Base-by-base conservation (phyloP, 2,113 vertebrate species). In the Macaca mulatta region DNA sequence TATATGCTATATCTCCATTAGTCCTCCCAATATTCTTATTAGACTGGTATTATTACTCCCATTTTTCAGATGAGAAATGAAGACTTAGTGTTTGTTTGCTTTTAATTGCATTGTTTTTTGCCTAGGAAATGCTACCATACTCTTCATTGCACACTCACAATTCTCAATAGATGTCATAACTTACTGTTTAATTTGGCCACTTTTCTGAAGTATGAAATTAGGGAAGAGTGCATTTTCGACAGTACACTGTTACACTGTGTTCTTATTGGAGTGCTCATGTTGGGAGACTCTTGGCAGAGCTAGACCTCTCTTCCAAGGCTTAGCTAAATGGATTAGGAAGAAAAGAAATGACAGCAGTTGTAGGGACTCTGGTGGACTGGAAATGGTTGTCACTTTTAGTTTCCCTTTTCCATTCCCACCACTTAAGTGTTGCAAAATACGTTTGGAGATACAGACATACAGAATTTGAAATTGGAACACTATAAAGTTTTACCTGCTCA, bases 61-160 rank as follows among this genome's bases (percentile, higher is more conserved):
- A 1, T 43, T 92, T 92, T 96, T 87, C 45, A 97, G 59, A 67
- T 92, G 80, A 97, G 69, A 96, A 94, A 90, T n/a, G 40, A 75
- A 16, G 38, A 74, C 48, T 82, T 91, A 48, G 25, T 94, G 52
- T 74, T 48, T 84, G 59, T 90, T 95, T 92, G 38, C n/a, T 94
- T 94, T 89, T 94, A 88, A 50, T 74, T 89, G 12, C 3, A 48
- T 84, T 17, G 69, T 40, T 84, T n/a, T 91, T 95, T 92, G 32
- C 35, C 50, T 92, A 52, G 25, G 27, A 77, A 84, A 30, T 64
- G 17, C 64, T 90, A 6, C 20, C 27, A 22, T 69, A 57, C 35
- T 92, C 48, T 90, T 92, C 43, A 52, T 9, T 79, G 9, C 22
- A 81, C 17, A 84, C n/a, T 18, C n/a, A 79, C 61, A 85, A 18